Evolutionary conservation across 2,888 invertebrate genomes (phyloP), one percentile per base, ranked within the genome.

Genomic region (Heliconius hortense): DNA sequence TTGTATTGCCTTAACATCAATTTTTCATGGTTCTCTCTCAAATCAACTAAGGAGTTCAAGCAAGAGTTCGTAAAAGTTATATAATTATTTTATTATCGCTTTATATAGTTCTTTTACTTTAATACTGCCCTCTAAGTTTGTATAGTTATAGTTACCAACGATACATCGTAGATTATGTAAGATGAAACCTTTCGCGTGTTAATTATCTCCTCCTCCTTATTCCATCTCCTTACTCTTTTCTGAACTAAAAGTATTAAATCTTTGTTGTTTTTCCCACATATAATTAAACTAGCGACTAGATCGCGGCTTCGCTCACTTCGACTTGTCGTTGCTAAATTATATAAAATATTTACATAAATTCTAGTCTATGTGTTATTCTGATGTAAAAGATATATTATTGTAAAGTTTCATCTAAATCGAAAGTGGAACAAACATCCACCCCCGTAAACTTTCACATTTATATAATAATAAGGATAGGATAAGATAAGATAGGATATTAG

Each of bases 1-100:
- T 70, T 78, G 72, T 74, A 76, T 77, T 56, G 66, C 64, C 39
- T 18, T n/a, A 56, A 43, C 72, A 66, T 78, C 62, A 74, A 76
- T 64, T 76, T 76, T 78, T 73, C 74, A 73, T 70, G 48, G 70
- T 69, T 35, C 31, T 75, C 26, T 63, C 39, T 66, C 39, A 56
- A 71, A 76, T 72, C 39, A 66, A 66, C 24, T 43, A 7, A 66
- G 24, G 24, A 24, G 39, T 66, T 24, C 39, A 39, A 39, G 35
- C 66, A 66, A 53, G 43, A 66, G 63, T 73, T 21, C 31, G 48
- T 62, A 69, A 68, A 60, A 53, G 35, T 69, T 69, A 35, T 43
- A 69, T 24, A 39, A 59, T 15, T 74, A 62, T 63, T 69, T 69
- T 68, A 69, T 63, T 8, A 31, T 31, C 31, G 53, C 28, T 48